phyloP scores from a whole-genome alignment of 2,797 vertebrate species.

The Myotis myotis region DNA sequence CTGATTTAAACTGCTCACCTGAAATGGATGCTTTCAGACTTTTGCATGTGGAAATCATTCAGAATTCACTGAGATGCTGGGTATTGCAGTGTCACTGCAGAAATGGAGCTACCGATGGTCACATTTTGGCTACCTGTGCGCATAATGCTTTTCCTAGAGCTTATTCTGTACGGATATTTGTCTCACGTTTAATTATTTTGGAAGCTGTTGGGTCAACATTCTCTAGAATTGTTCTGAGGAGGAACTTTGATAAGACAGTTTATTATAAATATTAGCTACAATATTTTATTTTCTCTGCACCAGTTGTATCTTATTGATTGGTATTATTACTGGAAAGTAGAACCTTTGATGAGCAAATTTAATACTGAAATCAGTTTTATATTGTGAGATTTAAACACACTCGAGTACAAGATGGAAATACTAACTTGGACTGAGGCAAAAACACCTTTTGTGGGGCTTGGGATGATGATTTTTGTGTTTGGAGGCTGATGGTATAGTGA shows the following conservation, averaged over 20 bases:
- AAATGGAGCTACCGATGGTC: conserved; percentile 78
- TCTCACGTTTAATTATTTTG: conserved; percentile 58
- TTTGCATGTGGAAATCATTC: background rate
- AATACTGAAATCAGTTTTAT: conserved; percentile 65
- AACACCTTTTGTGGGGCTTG: conserved; percentile 50
- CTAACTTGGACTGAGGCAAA: conserved; percentile 46
- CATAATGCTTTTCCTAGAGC: conserved; percentile 67
- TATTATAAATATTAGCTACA: conserved; percentile 61
- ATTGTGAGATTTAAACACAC: conserved; percentile 60
- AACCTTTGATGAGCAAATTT: conserved; percentile 69
- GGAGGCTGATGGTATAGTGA: conserved; percentile 7
- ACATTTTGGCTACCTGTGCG: conserved; percentile 68
- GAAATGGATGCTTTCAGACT: conserved; percentile 76
- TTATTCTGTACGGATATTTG: conserved; percentile 44
- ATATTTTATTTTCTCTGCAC: conserved; percentile 75
- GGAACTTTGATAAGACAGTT: conserved; percentile 71
- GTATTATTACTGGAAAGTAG: conserved; percentile 71
- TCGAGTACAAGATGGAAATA: conserved; percentile 55
- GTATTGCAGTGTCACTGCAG: conserved; percentile 81
- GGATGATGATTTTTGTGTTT: conserved; percentile 54
- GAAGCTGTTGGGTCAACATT: conserved; percentile 56
- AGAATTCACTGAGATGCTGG: conserved; percentile 67
- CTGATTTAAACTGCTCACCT: conserved; percentile 84
- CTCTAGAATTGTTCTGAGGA: conserved; percentile 73
- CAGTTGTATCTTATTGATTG: conserved; percentile 51